These are phyloP conservation scores for Drosophila limbata DNA, from an alignment of 2,888 invertebrate genomes.

Conservation along the genomic window DNA sequence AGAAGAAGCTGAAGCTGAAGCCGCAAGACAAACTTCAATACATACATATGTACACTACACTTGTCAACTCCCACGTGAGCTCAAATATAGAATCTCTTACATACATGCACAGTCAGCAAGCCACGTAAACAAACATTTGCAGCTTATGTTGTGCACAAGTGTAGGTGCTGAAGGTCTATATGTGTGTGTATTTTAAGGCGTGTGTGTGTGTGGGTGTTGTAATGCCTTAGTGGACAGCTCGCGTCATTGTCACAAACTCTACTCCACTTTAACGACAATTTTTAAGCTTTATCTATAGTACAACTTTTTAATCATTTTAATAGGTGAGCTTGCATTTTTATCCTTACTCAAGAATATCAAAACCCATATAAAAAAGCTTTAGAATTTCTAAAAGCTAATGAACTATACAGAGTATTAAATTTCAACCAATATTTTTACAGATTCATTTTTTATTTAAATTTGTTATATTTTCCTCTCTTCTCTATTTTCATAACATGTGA, in stretches of 20 bases:
- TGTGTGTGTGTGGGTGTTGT: constrained; percentile 12
- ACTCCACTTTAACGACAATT: too few species aligned
- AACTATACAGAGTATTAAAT: too few species aligned
- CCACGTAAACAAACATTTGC: constrained; percentile 71
- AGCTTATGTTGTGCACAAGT: constrained; percentile 46
- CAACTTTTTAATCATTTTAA: too few species aligned
- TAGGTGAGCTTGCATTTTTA: too few species aligned
- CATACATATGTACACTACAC: neutral
- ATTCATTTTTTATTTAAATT: too few species aligned
- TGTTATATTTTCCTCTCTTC: too few species aligned
- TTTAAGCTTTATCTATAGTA: too few species aligned
- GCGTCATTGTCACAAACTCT: constrained; percentile 42
- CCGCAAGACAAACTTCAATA: constrained; percentile 39
- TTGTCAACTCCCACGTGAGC: constrained; percentile 7
- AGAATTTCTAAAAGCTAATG: too few species aligned
- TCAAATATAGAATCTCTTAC: constrained; percentile 15
- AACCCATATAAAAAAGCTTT: too few species aligned
- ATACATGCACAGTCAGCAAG: constrained; percentile 10
- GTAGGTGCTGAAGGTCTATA: neutral
- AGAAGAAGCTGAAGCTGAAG: constrained; percentile 37
- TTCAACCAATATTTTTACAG: too few species aligned
- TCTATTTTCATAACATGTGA: too few species aligned
- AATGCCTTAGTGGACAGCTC: constrained; percentile 23
- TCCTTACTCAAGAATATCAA: too few species aligned
- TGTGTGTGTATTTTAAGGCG: neutral